Base-by-base conservation (phyloP, 2,888 invertebrate species). In the Apodemia hepburni region DNA sequence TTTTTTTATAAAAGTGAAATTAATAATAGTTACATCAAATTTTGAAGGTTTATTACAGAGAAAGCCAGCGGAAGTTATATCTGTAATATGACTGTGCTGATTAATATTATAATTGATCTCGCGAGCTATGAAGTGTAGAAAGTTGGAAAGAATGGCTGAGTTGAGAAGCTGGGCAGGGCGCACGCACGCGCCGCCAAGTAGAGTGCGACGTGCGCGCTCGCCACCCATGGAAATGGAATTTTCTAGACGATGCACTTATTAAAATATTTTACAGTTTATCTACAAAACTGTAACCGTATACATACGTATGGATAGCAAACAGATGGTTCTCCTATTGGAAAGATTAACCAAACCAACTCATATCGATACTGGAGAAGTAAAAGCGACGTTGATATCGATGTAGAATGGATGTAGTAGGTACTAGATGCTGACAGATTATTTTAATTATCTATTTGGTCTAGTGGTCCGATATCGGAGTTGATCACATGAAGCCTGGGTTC, bases 21-120 rank as follows among this genome's bases (percentile, higher is more conserved):
- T 61, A n/a, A 58, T 33, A 47, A 35, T 49, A 58, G 61, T 64
- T 64, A 58, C 62, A 63, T 66, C 49, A 54, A 22, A 61, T 64
- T 60, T 17, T 58, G 59, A 61, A 60, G 11, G 60, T 49, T 49
- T 59, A 60, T 61, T 64, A 66, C 62, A 75, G 81, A 83, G 82
- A 85, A 86, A 86, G 83, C 80, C 81, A 78, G 79, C 75, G 80
- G 82, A 82, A 83, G 80, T 83, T 85, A 82, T 82, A 82, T 82
- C 71, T 75, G 77, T 76, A 77, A 79, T 84, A 82, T 81, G 87
- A 84, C 85, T 86, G 85, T 83, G 82, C 87, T 88, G 86, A 88
- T 89, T 91, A 89, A 91, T 89, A 91, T 87, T 88, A 84, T 90
- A 91, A 90, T 90, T 88, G 86, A 78, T 82, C 77, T 81, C 78